Percentiles rank a stretch among this genome's conserved stretches.
phyloP scores from a whole-genome alignment of 2,888 invertebrate genomes.

The Strigamia maritima region DNA sequence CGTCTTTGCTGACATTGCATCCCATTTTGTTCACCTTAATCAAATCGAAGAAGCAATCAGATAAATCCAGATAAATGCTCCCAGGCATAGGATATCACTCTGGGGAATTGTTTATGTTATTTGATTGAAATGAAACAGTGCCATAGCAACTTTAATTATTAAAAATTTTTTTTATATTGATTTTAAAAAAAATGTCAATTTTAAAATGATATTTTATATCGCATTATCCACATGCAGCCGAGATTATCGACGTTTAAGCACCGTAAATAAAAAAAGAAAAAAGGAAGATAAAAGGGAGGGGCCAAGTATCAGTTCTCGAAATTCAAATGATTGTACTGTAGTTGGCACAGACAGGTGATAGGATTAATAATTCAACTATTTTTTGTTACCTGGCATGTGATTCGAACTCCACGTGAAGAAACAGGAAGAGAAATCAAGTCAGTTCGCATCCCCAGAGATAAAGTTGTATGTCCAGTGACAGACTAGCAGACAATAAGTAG shows the following conservation, averaged over 20 bases:
- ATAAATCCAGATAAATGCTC: not conserved
- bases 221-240: not conserved
- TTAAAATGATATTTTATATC: not conserved
- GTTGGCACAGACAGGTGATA: constrained; percentile 3
- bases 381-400: constrained; percentile 12
- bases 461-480: constrained; percentile 1
- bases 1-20: constrained; percentile 9
- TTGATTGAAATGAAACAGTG: not conserved
- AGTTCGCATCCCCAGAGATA: constrained; percentile 15
- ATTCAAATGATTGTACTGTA: not conserved
- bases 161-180: no score
- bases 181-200: no score
- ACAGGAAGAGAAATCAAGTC: constrained; percentile 12
- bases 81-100: not conserved
- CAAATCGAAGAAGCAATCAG: not conserved
- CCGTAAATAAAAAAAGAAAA: not conserved
- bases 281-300: not conserved
- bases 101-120: not conserved
- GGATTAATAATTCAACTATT: not conserved
- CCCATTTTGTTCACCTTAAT: constrained; percentile 7
- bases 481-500: not conserved
- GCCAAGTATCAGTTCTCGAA: not conserved
- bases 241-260: not conserved
- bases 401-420: constrained; percentile 1
- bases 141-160: not conserved